Evolutionary conservation across 2,888 invertebrate genomes (phyloP).

Genomic region (Zelleria hepariella): DNA sequence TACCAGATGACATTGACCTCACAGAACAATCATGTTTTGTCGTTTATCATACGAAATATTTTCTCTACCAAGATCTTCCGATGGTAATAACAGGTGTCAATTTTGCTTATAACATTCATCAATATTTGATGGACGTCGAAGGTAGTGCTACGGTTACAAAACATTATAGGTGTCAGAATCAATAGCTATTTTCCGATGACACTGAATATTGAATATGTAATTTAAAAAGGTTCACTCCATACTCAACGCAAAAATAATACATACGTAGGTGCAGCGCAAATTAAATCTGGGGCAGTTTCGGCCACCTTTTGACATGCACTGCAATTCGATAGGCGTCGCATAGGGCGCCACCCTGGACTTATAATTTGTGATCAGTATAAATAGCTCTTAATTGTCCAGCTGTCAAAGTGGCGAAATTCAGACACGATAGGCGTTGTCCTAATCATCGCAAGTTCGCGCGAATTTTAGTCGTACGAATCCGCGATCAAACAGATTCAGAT

Average conservation of each 20-base stretch:
- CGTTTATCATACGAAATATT: not conserved
- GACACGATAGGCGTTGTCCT: no score
- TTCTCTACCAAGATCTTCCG: not conserved
- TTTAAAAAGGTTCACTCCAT: not conserved
- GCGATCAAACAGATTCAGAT: no score
- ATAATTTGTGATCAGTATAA: no score
- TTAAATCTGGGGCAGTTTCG: no score
- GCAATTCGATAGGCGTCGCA: no score
- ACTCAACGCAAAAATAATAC: not conserved
- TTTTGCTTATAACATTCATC: not conserved
- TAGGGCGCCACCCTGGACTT: no score
- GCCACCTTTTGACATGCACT: no score
- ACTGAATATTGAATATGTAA: not conserved
- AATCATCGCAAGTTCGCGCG: no score
- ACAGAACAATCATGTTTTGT: not conserved
- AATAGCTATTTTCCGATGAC: not conserved
- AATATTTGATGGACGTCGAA: not conserved
- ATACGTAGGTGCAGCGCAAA: no score
- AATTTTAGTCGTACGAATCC: no score
- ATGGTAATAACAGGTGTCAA: not conserved
- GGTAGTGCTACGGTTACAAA: not conserved
- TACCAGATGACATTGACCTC: not conserved
- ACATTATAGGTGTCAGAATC: not conserved
- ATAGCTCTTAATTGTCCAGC: no score
- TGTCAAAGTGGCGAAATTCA: no score